A percentile compares a stretch with the other conserved stretches of the same genome.
These are phyloP conservation scores for Cranoglanis bouderius DNA, from an alignment of 2,113 vertebrate species.

Conservation along the genomic window DNA sequence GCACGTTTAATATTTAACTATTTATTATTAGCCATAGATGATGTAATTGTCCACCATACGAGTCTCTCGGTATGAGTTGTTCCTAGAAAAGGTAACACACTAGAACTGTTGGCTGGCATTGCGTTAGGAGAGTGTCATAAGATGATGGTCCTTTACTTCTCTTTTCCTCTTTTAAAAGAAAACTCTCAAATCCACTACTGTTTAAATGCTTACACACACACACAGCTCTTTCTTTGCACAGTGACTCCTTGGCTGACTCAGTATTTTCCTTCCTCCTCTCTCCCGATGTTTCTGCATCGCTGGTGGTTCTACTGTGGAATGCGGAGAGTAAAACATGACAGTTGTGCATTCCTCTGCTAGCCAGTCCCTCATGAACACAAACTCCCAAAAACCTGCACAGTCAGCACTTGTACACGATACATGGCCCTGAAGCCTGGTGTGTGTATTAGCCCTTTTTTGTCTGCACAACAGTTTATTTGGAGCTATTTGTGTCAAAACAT, in stretches of 20 bases:
- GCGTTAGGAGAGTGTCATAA: background rate
- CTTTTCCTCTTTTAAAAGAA: too few relatives aligned
- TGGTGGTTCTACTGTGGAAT: slow-evolving; percentile 43
- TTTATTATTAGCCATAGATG: background rate
- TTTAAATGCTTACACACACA: background rate
- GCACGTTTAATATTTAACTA: background rate
- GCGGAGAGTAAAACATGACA: slow-evolving; percentile 58
- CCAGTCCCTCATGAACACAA: background rate
- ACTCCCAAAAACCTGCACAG: background rate
- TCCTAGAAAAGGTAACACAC: background rate
- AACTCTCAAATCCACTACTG: background rate
- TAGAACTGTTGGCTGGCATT: background rate
- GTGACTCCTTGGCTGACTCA: background rate
- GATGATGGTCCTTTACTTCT: background rate
- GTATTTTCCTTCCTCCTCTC: background rate
- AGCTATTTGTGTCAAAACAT: background rate
- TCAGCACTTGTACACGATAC: background rate
- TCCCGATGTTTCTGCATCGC: slow-evolving; percentile 9
- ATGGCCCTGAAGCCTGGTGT: background rate
- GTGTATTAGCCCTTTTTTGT: too few relatives aligned
- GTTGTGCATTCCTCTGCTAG: slow-evolving; percentile 48
- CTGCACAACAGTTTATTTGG: background rate
- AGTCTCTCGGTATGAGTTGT: background rate
- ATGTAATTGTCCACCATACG: background rate
- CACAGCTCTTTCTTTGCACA: background rate